A percentile compares a stretch with the other conserved stretches of the same genome.
These are phyloP conservation scores for Argyresthia goedartella DNA, from an alignment of 2,888 invertebrate genomes.

Conservation along the genomic window DNA sequence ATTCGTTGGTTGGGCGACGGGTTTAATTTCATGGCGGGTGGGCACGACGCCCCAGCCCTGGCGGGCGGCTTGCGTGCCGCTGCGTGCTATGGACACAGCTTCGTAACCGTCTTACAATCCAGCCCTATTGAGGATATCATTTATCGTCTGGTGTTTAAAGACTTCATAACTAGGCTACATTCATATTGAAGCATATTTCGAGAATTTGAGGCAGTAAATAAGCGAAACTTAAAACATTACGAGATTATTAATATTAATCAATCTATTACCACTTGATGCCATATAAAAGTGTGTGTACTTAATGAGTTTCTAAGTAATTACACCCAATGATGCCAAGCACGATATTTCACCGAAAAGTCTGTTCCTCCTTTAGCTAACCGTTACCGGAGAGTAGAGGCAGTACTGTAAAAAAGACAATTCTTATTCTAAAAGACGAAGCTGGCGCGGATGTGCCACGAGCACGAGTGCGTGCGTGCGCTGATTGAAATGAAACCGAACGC, in stretches of 20 bases:
- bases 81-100: conserved; percentile 38
- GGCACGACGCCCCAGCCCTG: conserved; percentile 34
- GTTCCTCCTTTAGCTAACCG: conserved; percentile 34
- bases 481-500: conserved; percentile 58
- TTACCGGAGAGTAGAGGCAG: conserved; percentile 26
- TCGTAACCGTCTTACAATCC: background rate
- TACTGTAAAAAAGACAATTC: conserved; percentile 66
- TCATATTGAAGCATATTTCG: no score
- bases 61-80: conserved; percentile 10
- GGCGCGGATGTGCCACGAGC: conserved; percentile 61
- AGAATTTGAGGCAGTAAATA: no score
- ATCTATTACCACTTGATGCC: no score
- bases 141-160: no score
- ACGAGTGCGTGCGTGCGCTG: conserved; percentile 65
- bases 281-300: no score
- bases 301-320: no score
- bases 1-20: conserved; percentile 69
- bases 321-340: no score
- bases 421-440: conserved; percentile 65
- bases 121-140: no score
- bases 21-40: conserved; percentile 71
- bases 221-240: no score
- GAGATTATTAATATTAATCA: no score
- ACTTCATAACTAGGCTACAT: no score
- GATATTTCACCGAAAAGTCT: conserved; percentile 12